Percentiles rank a stretch among this genome's conserved stretches.
Evolutionary conservation across 1,140 invertebrate species (phyloP).

Genomic region (Lepidurus packardi): DNA sequence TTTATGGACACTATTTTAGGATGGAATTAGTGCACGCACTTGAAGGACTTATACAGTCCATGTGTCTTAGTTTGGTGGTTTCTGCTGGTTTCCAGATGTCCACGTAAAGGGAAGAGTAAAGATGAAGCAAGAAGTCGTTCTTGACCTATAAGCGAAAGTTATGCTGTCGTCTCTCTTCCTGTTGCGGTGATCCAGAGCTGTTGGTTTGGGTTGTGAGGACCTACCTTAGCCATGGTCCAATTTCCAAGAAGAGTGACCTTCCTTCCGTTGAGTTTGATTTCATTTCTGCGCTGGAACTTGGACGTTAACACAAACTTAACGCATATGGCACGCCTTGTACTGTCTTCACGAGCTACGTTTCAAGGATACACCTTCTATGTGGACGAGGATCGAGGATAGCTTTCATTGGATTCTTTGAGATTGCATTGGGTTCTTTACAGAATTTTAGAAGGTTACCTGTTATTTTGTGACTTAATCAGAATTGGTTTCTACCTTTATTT

Average conservation of each 20-base stretch:
- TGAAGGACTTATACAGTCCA: too few species aligned
- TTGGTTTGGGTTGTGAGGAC: neutral
- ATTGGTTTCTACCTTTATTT: too few species aligned
- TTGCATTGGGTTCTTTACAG: too few species aligned
- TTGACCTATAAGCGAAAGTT: conserved; percentile 22
- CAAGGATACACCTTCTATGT: too few species aligned
- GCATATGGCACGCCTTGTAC: neutral
- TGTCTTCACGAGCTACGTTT: neutral
- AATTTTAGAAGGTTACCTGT: too few species aligned
- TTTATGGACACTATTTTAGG: too few species aligned
- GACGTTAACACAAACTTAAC: neutral
- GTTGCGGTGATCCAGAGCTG: neutral
- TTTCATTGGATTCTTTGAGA: too few species aligned
- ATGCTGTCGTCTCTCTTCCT: neutral
- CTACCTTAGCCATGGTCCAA: conserved; percentile 8
- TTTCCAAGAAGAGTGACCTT: neutral
- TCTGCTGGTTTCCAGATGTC: too few species aligned
- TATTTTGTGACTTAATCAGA: too few species aligned
- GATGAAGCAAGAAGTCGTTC: conserved; percentile 17
- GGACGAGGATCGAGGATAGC: too few species aligned
- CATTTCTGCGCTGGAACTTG: neutral
- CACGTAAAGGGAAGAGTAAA: neutral
- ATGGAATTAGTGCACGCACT: too few species aligned
- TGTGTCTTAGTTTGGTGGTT: too few species aligned
- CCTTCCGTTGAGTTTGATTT: neutral